Evolutionary conservation across 2,113 vertebrate species (phyloP).

Genomic region (Anseranas semipalmata): DNA sequence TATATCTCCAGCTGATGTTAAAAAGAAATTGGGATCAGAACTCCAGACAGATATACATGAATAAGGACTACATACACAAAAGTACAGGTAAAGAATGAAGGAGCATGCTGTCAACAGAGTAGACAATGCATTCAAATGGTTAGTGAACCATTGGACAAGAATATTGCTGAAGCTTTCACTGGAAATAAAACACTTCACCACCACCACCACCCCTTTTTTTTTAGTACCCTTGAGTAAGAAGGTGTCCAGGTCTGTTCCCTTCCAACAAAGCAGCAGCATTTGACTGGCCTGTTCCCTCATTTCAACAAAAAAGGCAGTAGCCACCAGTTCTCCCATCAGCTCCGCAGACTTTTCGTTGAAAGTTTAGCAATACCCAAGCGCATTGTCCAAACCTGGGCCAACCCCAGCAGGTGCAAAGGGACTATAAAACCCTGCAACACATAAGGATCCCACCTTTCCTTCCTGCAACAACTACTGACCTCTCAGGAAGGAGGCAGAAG

Average conservation of each 20-base stretch:
- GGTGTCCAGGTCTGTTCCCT: neutral
- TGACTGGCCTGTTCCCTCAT: neutral
- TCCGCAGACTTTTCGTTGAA: neutral
- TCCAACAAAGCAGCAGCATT: neutral
- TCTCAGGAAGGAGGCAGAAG: slow-evolving; percentile 6
- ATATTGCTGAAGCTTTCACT: neutral
- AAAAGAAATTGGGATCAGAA: neutral
- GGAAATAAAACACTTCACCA: neutral
- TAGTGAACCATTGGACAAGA: neutral
- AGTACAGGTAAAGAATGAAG: neutral
- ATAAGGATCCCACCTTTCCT: neutral
- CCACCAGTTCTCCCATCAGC: neutral
- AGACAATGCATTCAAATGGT: neutral
- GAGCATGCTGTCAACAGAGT: neutral
- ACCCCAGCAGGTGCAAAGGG: neutral
- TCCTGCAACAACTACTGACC: neutral
- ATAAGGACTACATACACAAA: neutral
- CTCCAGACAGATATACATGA: neutral
- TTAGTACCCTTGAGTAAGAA: neutral
- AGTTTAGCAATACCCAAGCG: neutral
- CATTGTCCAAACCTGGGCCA: neutral
- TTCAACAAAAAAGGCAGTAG: neutral
- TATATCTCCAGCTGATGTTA: neutral
- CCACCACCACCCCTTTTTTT: too few relatives aligned
- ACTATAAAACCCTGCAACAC: neutral